Evolutionary conservation across 2,888 invertebrate genomes (phyloP).

Genomic region (Hoplodrina ambigua): DNA sequence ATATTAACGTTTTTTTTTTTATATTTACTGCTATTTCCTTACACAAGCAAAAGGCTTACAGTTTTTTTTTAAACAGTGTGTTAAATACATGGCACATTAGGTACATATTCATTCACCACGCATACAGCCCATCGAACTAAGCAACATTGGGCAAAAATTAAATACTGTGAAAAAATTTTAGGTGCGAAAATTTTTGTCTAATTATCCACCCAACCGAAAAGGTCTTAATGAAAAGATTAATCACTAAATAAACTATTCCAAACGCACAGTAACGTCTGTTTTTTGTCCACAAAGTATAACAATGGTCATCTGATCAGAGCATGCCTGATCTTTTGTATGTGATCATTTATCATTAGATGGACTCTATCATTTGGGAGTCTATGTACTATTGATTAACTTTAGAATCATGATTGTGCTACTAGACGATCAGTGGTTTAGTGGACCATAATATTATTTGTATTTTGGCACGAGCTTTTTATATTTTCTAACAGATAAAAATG

Average conservation of each 20-base stretch:
- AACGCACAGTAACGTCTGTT: slow-evolving; percentile 32
- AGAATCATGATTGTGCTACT: slow-evolving; percentile 23
- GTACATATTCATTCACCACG: too few relatives aligned
- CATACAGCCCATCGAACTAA: too few relatives aligned
- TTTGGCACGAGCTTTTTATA: too few relatives aligned
- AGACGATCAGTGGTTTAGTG: background rate
- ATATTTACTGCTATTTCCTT: too few relatives aligned
- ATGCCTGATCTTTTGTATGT: slow-evolving; percentile 37
- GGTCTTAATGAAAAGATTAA: slow-evolving; percentile 49
- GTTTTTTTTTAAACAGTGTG: too few relatives aligned
- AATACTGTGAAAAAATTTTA: too few relatives aligned
- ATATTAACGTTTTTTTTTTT: too few relatives aligned
- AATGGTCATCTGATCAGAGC: slow-evolving; percentile 45
- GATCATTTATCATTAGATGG: slow-evolving; percentile 53
- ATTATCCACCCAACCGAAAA: slow-evolving; percentile 21
- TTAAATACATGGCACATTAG: too few relatives aligned
- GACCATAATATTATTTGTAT: background rate
- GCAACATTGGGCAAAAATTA: too few relatives aligned
- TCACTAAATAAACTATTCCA: slow-evolving; percentile 43
- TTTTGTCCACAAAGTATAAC: slow-evolving; percentile 46
- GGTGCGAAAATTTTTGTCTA: background rate
- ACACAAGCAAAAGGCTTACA: too few relatives aligned
- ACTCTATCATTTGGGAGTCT: slow-evolving; percentile 38
- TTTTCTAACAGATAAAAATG: too few relatives aligned
- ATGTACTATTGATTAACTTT: slow-evolving; percentile 33